Evolutionary conservation across 2,113 vertebrate genomes (phyloP).

Genomic region (Psittacula cyanocephala): DNA sequence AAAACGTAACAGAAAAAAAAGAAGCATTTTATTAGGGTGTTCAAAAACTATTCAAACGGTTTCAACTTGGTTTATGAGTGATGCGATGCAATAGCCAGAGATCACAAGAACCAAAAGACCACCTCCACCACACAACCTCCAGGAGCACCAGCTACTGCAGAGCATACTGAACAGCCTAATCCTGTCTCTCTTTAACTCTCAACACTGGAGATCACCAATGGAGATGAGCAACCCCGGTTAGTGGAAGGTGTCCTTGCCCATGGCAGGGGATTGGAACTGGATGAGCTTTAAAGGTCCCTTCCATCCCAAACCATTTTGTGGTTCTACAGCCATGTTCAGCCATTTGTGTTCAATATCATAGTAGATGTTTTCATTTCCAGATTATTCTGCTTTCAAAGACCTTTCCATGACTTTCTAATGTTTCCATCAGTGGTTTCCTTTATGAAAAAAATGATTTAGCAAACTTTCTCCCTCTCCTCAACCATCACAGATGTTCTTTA

Average conservation of each 20-base stretch:
- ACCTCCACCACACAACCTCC: not conserved
- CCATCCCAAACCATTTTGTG: not conserved
- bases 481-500: not conserved
- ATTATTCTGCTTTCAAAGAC: not conserved
- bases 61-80: not conserved
- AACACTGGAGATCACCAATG: not conserved
- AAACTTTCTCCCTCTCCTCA: not conserved
- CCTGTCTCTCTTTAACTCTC: not conserved
- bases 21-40: not conserved
- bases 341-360: not conserved
- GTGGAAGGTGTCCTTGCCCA: not conserved
- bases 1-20: not conserved
- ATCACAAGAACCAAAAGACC: not conserved
- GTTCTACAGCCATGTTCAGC: not conserved
- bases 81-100: not conserved
- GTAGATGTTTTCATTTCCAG: not conserved
- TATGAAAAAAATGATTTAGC: not conserved
- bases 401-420: not conserved
- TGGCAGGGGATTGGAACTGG: fast-evolving
- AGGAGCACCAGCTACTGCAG: not conserved
- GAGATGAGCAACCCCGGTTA: not conserved
- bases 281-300: not conserved
- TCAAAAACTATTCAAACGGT: not conserved
- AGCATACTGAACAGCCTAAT: not conserved
- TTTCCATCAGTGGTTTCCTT: not conserved